These are phyloP conservation scores for Mechanitis messenoides DNA, from an alignment of 2,888 invertebrate species.

Conservation along the genomic window DNA sequence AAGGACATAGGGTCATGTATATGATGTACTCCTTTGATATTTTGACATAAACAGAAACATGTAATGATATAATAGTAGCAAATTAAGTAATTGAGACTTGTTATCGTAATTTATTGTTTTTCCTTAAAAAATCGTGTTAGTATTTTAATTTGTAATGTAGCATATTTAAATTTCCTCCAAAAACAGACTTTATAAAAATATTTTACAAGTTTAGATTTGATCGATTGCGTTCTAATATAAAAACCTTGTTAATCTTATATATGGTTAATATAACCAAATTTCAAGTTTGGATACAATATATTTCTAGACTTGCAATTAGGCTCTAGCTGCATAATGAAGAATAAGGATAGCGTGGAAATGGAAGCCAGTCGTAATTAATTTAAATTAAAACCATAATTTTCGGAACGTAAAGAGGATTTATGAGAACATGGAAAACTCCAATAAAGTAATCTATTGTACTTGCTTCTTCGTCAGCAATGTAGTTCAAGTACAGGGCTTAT, in stretches of 20 bases:
- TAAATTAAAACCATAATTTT: slow-evolving; percentile 4
- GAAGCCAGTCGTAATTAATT: slow-evolving; percentile 4
- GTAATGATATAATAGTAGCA: no score
- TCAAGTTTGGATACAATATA: neutral
- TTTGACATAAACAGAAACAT: no score
- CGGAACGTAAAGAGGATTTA: slow-evolving; percentile 3
- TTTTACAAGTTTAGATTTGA: no score
- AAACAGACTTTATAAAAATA: no score
- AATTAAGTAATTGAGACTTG: no score
- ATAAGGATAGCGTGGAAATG: neutral
- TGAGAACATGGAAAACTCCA: slow-evolving; percentile 4
- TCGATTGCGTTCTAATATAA: no score
- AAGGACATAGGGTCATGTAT: no score
- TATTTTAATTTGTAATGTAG: no score
- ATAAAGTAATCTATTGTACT: neutral
- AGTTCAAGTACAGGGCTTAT: neutral
- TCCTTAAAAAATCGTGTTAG: no score
- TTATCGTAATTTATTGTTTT: no score
- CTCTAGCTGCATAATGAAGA: slow-evolving; percentile 4
- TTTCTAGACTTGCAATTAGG: neutral
- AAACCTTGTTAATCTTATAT: neutral
- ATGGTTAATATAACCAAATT: neutral
- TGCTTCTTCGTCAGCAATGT: neutral
- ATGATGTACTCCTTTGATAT: no score
- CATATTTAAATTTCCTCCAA: no score